phyloP scores from a whole-genome alignment of 2,797 vertebrate genomes.

The Rhinoraja longicauda region DNA sequence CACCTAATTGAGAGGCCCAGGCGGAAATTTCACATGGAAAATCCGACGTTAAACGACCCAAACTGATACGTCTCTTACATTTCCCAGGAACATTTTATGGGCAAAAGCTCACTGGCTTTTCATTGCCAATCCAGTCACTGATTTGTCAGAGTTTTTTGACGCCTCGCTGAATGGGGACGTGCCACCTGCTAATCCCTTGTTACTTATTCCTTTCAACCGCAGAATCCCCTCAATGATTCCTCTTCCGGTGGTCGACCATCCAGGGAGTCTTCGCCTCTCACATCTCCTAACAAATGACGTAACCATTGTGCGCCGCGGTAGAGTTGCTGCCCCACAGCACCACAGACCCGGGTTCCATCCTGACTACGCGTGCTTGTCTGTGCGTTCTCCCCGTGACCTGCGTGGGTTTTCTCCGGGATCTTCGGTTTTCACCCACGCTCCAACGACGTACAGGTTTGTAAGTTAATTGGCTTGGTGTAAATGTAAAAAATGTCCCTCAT shows the following conservation, averaged over 20 bases:
- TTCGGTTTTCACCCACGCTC: no score
- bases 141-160: not conserved
- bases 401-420: no score
- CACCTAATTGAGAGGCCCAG: not conserved
- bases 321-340: no score
- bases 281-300: no score
- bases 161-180: not conserved
- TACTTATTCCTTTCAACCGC: not conserved
- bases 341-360: no score
- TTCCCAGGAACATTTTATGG: not conserved
- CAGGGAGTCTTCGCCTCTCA: not conserved
- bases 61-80: not conserved
- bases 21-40: not conserved
- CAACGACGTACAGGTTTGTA: no score
- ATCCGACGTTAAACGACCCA: not conserved
- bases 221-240: not conserved
- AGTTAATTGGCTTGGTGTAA: no score
- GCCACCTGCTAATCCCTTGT: not conserved
- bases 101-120: not conserved
- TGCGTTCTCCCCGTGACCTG: no score
- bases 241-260: not conserved
- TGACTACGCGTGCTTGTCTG: no score
- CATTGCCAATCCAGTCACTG: not conserved
- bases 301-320: no score
- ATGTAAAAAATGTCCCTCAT: no score